Evolutionary conservation across 2,888 invertebrate genomes (phyloP).

Genomic region (Caenorhabditis afra): DNA sequence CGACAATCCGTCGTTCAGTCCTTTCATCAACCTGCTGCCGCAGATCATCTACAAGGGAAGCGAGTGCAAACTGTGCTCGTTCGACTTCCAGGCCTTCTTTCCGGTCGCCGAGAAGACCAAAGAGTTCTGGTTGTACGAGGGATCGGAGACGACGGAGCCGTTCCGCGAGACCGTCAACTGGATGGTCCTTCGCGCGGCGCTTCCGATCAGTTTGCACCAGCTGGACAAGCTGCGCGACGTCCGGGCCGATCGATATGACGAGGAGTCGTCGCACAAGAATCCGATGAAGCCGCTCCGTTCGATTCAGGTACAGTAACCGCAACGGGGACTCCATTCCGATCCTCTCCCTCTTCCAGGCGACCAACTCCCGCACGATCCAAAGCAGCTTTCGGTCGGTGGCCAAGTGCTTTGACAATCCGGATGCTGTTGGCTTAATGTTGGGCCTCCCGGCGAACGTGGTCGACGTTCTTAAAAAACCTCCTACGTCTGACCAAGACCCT

Average conservation of each 20-base stretch:
- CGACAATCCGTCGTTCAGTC: conserved; percentile 74
- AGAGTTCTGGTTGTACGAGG: conserved; percentile 82
- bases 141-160: conserved; percentile 81
- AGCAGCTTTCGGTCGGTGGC: conserved; percentile 69
- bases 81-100: conserved; percentile 73
- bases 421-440: too few relatives aligned
- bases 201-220: conserved; percentile 80
- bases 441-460: too few relatives aligned
- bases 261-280: conserved; percentile 64
- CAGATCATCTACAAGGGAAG: conserved; percentile 76
- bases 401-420: too few relatives aligned
- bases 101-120: conserved; percentile 77
- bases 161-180: conserved; percentile 81
- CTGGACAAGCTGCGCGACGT: conserved; percentile 77
- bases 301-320: conserved; percentile 55
- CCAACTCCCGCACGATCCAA: conserved; percentile 65
- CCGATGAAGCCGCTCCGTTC: conserved; percentile 63
- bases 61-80: conserved; percentile 70
- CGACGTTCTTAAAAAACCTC: too few relatives aligned
- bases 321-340: too few relatives aligned
- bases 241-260: conserved; percentile 70
- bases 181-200: conserved; percentile 81
- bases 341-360: too few relatives aligned
- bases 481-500: too few relatives aligned
- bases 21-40: conserved; percentile 72